phyloP scores from a whole-genome alignment of 2,113 vertebrate genomes.

The Furnarius figulus region DNA sequence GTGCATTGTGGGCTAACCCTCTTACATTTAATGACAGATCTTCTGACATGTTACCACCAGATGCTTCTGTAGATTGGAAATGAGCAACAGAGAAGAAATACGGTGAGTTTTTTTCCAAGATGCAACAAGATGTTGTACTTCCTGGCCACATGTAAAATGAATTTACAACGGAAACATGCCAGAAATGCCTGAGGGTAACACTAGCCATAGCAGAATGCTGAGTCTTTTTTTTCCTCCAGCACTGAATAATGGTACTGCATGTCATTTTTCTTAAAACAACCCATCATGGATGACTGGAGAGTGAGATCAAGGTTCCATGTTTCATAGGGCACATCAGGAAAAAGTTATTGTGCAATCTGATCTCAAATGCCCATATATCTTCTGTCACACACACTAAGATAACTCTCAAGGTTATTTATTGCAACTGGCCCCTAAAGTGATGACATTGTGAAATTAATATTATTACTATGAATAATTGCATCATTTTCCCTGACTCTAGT shows the following conservation, averaged over 20 bases:
- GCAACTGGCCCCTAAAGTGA: background rate
- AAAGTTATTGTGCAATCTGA: background rate
- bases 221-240: background rate
- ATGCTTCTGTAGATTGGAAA: constrained; percentile 67
- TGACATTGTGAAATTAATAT: constrained; percentile 9
- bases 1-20: background rate
- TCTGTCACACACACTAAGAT: background rate
- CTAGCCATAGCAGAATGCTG: constrained; percentile 63
- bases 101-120: constrained; percentile 70
- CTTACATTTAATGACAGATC: constrained; percentile 22
- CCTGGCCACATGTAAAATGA: constrained; percentile 74
- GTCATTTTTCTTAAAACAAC: constrained; percentile 64
- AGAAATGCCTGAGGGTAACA: constrained; percentile 66
- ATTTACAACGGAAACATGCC: constrained; percentile 73
- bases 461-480: background rate
- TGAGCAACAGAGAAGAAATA: constrained; percentile 68
- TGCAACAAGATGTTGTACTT: constrained; percentile 77
- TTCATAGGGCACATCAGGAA: background rate
- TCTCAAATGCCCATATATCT: background rate
- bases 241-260: constrained; percentile 40
- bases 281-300: constrained; percentile 24
- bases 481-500: background rate
- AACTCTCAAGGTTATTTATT: constrained; percentile 15
- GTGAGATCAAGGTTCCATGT: constrained; percentile 18
- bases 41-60: constrained; percentile 66